Conservation (phyloP, 2,113 vertebrate species). For the Dinomys branickii region DNA sequence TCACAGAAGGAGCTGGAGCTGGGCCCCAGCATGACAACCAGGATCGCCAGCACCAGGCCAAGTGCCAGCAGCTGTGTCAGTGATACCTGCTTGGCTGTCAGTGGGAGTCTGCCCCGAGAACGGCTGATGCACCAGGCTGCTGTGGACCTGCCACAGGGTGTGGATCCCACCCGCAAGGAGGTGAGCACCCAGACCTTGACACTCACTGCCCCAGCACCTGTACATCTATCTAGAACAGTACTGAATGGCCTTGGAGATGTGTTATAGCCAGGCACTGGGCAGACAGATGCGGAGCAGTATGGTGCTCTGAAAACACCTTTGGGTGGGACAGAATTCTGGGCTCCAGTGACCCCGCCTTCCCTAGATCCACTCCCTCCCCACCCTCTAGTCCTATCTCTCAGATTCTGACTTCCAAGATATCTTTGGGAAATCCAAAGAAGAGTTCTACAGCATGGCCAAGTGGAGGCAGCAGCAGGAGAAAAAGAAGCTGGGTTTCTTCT, state of each 20-base stretch:
- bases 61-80: not conserved
- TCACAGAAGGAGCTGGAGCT: not conserved
- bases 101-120: slow-evolving; percentile 78
- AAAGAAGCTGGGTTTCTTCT: slow-evolving; percentile 93
- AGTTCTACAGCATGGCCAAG: slow-evolving; percentile 92
- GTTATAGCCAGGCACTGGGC: not conserved
- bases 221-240: not conserved
- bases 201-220: too few species aligned
- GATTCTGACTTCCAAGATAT: slow-evolving; percentile 91
- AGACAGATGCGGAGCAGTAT: not conserved
- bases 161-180: slow-evolving; percentile 89
- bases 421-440: slow-evolving; percentile 89
- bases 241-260: fast-evolving
- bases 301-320: not conserved
- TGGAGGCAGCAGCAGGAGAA: slow-evolving; percentile 95
- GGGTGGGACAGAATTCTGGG: not conserved
- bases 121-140: slow-evolving; percentile 82
- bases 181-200: slow-evolving; percentile 69
- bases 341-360: not conserved
- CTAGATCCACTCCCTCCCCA: not conserved
- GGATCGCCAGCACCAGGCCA: slow-evolving; percentile 14
- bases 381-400: slow-evolving; percentile 90
- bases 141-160: slow-evolving; percentile 88
- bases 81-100: not conserved
- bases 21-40: slow-evolving; percentile 52